Evolutionary conservation across 2,797 vertebrate species (phyloP).

Genomic region (Apodemus agrarius): DNA sequence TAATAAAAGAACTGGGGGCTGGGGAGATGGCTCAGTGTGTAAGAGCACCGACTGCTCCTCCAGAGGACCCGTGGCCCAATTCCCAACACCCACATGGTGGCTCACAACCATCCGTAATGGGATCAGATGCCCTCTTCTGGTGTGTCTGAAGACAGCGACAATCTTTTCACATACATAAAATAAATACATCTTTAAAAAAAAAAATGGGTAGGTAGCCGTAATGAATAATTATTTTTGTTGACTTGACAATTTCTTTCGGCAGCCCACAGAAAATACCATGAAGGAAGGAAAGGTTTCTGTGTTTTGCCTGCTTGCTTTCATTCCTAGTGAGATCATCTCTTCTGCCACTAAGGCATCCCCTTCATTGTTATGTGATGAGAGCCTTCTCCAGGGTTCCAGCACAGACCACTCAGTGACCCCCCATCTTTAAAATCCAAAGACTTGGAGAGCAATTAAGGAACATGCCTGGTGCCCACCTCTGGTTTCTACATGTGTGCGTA

Average conservation of each 20-base stretch:
- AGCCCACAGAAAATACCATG: no score
- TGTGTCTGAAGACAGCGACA: not conserved
- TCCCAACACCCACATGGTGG: not conserved
- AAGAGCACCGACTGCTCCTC: not conserved
- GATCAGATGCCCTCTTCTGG: no score
- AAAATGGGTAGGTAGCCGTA: not conserved
- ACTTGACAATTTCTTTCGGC: not conserved
- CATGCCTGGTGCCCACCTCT: not conserved
- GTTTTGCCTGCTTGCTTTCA: not conserved
- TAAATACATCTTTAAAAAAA: not conserved
- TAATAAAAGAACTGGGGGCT: not conserved
- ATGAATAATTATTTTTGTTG: no score
- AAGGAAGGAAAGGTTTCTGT: not conserved
- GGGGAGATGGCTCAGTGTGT: not conserved
- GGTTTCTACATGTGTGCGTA: not conserved
- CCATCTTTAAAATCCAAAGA: not conserved
- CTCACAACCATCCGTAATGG: no score
- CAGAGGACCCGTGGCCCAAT: not conserved
- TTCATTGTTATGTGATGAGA: not conserved
- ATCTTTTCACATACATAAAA: not conserved
- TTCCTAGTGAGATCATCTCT: not conserved
- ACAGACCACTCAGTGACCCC: not conserved
- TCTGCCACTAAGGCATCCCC: not conserved
- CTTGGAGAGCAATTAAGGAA: not conserved
- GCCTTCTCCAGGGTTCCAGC: not conserved